These are phyloP conservation scores for Papilio demoleus DNA, from an alignment of 2,888 invertebrate genomes.

Conservation along the genomic window DNA sequence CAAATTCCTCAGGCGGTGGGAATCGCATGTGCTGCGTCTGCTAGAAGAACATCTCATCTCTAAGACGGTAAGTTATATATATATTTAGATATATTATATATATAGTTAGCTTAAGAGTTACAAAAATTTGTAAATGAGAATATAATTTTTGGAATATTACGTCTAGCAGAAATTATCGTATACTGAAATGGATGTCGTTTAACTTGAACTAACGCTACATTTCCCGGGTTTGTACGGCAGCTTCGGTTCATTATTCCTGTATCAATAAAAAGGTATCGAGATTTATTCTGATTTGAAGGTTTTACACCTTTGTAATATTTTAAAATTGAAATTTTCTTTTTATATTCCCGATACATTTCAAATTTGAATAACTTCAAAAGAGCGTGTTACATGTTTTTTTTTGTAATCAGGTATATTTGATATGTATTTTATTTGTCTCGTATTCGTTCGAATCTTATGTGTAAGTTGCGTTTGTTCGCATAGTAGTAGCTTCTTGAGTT, in stretches of 20 bases:
- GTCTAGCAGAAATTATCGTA: no score
- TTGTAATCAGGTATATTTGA: background rate
- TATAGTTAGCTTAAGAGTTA: no score
- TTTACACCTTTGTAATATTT: background rate
- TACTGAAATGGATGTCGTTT: no score
- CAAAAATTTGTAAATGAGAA: no score
- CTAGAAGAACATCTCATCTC: slow-evolving; percentile 87
- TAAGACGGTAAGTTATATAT: slow-evolving; percentile 85
- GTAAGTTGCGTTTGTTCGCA: background rate
- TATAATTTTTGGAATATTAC: no score
- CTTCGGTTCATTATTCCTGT: background rate
- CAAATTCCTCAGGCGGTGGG: slow-evolving; percentile 90
- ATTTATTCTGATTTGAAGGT: background rate
- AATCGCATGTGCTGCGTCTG: slow-evolving; percentile 88
- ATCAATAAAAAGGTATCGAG: background rate
- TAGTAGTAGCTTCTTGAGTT: background rate
- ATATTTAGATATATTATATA: no score
- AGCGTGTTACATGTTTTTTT: background rate
- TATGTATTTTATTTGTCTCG: background rate
- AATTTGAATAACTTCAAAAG: background rate
- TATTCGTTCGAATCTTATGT: background rate
- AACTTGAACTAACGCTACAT: no score
- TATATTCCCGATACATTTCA: background rate
- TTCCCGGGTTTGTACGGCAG: background rate
- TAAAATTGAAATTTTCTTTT: background rate